phyloP scores from a whole-genome alignment of 2,113 vertebrate species.

The Hippoglossus stenolepis region DNA sequence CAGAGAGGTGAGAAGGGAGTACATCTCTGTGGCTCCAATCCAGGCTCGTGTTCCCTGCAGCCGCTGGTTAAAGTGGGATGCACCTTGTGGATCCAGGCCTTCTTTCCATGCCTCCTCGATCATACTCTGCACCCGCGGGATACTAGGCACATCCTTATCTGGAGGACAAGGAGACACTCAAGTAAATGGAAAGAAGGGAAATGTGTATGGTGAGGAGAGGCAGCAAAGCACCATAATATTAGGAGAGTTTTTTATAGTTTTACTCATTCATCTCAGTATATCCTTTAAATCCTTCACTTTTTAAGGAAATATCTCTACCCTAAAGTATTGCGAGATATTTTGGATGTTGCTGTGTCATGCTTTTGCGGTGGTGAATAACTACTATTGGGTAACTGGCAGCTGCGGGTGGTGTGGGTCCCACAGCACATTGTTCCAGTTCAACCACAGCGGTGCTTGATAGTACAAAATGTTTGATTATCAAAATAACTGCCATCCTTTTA shows the following conservation, averaged over 20 bases:
- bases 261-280: neutral
- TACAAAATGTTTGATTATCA: too few species aligned
- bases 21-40: slow-evolving; percentile 97
- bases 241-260: neutral
- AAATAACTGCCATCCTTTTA: too few species aligned
- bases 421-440: too few species aligned
- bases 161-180: slow-evolving; percentile 33
- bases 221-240: neutral
- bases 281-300: neutral
- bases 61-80: slow-evolving; percentile 88
- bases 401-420: too few species aligned
- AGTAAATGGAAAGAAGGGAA: neutral
- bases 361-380: neutral
- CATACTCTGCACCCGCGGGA: slow-evolving; percentile 91
- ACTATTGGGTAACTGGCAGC: neutral
- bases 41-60: slow-evolving; percentile 91
- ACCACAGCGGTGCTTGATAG: too few species aligned
- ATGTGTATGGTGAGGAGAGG: neutral
- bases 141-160: slow-evolving; percentile 87
- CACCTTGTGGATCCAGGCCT: slow-evolving; percentile 94
- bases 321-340: too few species aligned
- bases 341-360: neutral
- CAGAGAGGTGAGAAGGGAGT: slow-evolving; percentile 88
- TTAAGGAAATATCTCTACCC: neutral
- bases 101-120: slow-evolving; percentile 93